Conservation (phyloP, 2,113 vertebrate species). For the Aleadryas rufinucha region DNA sequence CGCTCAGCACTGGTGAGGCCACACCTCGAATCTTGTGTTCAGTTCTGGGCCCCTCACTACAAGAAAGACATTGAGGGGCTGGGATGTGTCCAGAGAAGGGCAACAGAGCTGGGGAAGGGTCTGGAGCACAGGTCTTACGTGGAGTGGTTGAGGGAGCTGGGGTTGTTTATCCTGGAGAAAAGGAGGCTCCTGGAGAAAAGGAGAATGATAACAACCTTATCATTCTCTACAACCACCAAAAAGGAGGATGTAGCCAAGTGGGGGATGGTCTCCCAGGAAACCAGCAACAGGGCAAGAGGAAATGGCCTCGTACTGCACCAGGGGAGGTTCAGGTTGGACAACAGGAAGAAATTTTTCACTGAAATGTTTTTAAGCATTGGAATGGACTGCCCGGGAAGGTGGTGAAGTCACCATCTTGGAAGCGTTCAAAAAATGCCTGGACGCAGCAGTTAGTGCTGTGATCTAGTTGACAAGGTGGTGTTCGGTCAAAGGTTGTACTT, state of each 20-base stretch:
- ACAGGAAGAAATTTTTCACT: background rate
- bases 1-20: background rate
- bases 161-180: background rate
- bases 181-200: background rate
- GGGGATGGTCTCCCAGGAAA: background rate
- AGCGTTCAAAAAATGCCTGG: background rate
- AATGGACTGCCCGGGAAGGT: rapidly evolving
- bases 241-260: background rate
- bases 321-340: background rate
- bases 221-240: background rate
- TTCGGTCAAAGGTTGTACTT: background rate
- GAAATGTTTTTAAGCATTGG: background rate
- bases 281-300: background rate
- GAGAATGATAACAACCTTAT: background rate
- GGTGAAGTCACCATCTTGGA: background rate
- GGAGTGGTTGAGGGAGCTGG: background rate
- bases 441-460: background rate
- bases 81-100: background rate
- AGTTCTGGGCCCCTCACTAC: background rate
- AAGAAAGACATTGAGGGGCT: no score
- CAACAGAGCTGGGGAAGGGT: rapidly evolving
- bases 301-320: background rate
- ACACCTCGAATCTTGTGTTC: rapidly evolving
- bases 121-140: background rate
- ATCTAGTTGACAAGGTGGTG: background rate